phyloP scores from a whole-genome alignment of 1,140 invertebrate species.

The Drosophila suzukii region DNA sequence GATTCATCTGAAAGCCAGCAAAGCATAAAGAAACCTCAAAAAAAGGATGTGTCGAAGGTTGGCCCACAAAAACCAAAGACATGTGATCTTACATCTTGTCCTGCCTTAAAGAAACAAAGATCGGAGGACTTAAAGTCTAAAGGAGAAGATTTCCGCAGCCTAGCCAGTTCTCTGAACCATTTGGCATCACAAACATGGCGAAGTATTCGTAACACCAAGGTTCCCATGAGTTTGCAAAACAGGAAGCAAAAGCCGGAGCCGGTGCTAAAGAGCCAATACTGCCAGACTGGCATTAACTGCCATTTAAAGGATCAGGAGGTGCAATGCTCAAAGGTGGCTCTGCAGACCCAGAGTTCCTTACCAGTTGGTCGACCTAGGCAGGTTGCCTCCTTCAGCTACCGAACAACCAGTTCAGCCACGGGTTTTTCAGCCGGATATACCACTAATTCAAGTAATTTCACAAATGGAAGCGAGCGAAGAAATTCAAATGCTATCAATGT shows the following conservation, averaged over 20 bases:
- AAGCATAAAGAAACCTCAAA: background rate
- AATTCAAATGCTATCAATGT: conserved; percentile 48
- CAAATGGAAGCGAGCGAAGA: background rate
- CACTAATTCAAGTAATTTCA: background rate
- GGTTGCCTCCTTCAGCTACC: background rate
- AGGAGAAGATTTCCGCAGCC: background rate
- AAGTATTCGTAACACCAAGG: background rate
- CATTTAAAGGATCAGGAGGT: conserved; percentile 10
- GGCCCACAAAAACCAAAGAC: background rate
- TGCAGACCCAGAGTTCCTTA: background rate
- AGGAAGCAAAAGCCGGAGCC: background rate
- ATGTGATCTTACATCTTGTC: background rate
- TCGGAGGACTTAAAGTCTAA: background rate
- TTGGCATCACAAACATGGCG: too few species aligned
- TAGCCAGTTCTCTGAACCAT: background rate
- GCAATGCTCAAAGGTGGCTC: conserved; percentile 6
- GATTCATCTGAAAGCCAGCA: background rate
- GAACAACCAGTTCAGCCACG: background rate
- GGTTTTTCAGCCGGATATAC: background rate
- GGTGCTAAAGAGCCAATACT: background rate
- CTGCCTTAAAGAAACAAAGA: background rate
- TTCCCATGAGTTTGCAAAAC: background rate
- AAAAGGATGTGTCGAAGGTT: too few species aligned
- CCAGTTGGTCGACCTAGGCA: background rate
- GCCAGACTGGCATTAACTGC: background rate